phyloP scores from a whole-genome alignment of 2,113 vertebrate genomes.

The Silurus meridionalis region DNA sequence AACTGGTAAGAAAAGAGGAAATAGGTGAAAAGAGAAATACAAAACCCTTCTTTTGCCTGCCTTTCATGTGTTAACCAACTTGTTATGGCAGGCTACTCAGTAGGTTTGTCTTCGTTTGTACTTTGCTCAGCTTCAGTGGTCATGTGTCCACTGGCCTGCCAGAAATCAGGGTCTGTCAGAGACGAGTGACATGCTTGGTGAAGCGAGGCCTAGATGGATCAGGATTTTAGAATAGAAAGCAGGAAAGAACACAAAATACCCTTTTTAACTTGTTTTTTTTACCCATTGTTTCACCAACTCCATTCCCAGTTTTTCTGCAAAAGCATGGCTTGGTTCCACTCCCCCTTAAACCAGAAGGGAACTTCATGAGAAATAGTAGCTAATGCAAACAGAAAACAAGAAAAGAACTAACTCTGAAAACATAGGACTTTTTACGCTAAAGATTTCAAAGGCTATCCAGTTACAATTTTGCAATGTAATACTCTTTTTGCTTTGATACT shows the following conservation, averaged over 20 bases:
- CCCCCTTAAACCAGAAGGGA: background rate
- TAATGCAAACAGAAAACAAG: slow-evolving; percentile 32
- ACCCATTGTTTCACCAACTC: background rate
- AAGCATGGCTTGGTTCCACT: slow-evolving; percentile 9
- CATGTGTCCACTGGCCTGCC: slow-evolving; percentile 50
- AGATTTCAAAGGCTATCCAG: slow-evolving; percentile 17
- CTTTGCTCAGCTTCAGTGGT: slow-evolving; percentile 56
- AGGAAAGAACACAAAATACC: slow-evolving; percentile 17
- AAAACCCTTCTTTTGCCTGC: slow-evolving; percentile 43
- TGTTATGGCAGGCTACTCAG: slow-evolving; percentile 57
- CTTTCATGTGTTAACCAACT: slow-evolving; percentile 64
- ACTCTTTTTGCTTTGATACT: slow-evolving; percentile 30
- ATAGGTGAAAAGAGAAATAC: slow-evolving; percentile 34
- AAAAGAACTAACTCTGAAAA: slow-evolving; percentile 22
- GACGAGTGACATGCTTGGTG: slow-evolving; percentile 50
- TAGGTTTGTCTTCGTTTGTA: slow-evolving; percentile 67
- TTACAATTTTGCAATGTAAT: slow-evolving; percentile 19
- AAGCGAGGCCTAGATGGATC: slow-evolving; percentile 38
- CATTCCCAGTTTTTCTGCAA: slow-evolving; percentile 6
- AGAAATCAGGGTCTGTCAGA: slow-evolving; percentile 44
- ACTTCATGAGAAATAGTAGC: slow-evolving; percentile 23
- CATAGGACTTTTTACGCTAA: slow-evolving; percentile 27
- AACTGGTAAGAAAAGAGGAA: slow-evolving; percentile 32
- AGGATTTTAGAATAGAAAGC: slow-evolving; percentile 17
- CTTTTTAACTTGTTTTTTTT: slow-evolving; percentile 9